Conservation (phyloP, 1,140 invertebrate genomes). For the Drosophila dunni region DNA sequence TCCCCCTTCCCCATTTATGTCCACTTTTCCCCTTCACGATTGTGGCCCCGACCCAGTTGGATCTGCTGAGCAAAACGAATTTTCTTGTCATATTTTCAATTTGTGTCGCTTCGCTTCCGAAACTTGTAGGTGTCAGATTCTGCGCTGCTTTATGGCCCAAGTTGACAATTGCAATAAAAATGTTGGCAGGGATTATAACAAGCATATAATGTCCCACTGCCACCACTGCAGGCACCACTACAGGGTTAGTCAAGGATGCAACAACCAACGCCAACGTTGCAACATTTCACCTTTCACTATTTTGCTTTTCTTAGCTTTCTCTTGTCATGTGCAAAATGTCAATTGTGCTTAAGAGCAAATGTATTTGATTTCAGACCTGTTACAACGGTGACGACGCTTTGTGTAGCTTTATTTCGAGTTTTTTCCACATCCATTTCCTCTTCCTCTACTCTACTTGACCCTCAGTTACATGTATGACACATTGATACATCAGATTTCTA, state of each 20-base stretch:
- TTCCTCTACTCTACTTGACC: background rate
- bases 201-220: constrained; percentile 71
- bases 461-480: background rate
- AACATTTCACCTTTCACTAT: constrained; percentile 62
- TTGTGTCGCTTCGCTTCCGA: constrained; percentile 64
- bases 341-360: constrained; percentile 77
- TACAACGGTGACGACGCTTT: constrained; percentile 33
- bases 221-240: constrained; percentile 1
- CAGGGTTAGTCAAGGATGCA: constrained; percentile 58
- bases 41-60: constrained; percentile 60
- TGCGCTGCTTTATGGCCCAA: constrained; percentile 71
- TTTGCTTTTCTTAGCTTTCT: constrained; percentile 40
- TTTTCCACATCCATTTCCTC: background rate
- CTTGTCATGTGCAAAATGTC: constrained; percentile 72
- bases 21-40: background rate
- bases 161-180: constrained; percentile 82
- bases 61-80: constrained; percentile 62
- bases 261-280: constrained; percentile 48
- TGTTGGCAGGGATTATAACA: constrained; percentile 81
- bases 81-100: constrained; percentile 83
- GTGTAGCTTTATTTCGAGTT: constrained; percentile 15
- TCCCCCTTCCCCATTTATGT: background rate
- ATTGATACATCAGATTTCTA: background rate
- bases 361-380: constrained; percentile 71
- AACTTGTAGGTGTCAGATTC: constrained; percentile 76